These are phyloP conservation scores for Psilopogon haemacephalus DNA, from an alignment of 2,113 vertebrate genomes.

Conservation along the genomic window DNA sequence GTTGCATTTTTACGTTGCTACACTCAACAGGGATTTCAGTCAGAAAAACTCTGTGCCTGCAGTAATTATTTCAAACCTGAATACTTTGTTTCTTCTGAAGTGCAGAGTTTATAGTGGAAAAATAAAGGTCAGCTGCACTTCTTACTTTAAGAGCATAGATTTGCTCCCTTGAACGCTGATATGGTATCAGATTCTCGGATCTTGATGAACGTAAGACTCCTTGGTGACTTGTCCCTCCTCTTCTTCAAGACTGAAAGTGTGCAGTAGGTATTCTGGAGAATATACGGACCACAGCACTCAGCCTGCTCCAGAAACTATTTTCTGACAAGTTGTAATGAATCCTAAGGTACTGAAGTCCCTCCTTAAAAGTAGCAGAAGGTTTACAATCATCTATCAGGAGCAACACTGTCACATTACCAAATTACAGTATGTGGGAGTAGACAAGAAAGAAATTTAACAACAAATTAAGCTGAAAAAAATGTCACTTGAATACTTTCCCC, in stretches of 20 bases:
- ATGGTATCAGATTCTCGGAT: neutral
- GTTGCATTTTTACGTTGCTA: slow-evolving; percentile 63
- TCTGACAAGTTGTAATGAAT: neutral
- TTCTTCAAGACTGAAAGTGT: neutral
- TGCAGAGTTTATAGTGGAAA: slow-evolving; percentile 26
- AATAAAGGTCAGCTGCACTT: slow-evolving; percentile 76
- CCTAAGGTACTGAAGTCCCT: neutral
- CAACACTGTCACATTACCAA: neutral
- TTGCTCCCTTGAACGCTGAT: slow-evolving; percentile 25
- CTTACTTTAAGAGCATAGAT: neutral
- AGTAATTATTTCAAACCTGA: slow-evolving; percentile 78
- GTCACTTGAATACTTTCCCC: neutral
- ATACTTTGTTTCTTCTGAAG: slow-evolving; percentile 77
- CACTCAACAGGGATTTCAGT: slow-evolving; percentile 57
- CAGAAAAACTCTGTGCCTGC: slow-evolving; percentile 48
- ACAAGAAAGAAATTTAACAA: neutral
- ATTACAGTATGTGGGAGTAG: neutral
- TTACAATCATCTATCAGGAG: neutral
- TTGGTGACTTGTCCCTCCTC: neutral
- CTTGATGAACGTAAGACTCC: neutral
- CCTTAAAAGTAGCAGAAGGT: neutral
- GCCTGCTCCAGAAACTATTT: neutral
- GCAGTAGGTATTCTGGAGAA: neutral
- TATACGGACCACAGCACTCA: neutral
- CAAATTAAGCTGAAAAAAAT: neutral